A percentile compares a stretch with the other conserved stretches of the same genome.
phyloP scores from a whole-genome alignment of 1,140 invertebrate species.

The Popillia japonica region DNA sequence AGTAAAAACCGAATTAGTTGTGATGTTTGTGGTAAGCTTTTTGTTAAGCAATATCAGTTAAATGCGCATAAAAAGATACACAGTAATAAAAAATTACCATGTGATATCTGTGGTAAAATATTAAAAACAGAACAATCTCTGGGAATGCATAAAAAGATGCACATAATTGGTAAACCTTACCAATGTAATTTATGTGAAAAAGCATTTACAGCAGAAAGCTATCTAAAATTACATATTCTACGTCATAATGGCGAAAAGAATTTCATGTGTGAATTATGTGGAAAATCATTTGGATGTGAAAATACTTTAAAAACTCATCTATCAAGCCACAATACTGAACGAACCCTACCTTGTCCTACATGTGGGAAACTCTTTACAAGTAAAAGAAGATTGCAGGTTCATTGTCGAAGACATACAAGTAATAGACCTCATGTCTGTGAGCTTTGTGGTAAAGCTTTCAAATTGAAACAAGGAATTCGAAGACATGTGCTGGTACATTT shows the following conservation, averaged over 20 bases:
- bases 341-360: constrained; percentile 70
- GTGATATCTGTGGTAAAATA: too few species aligned
- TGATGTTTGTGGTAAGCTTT: too few species aligned
- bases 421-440: constrained; percentile 56
- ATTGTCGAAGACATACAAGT: constrained; percentile 59
- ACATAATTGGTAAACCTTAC: too few species aligned
- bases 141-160: too few species aligned
- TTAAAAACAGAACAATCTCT: too few species aligned
- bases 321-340: constrained; percentile 71
- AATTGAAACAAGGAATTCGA: not conserved
- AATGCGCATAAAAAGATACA: too few species aligned
- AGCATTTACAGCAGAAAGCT: not conserved
- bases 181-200: not conserved
- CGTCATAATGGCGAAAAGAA: constrained; percentile 60
- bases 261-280: constrained; percentile 60
- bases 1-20: too few species aligned
- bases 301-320: constrained; percentile 64
- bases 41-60: too few species aligned
- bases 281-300: constrained; percentile 62
- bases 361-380: constrained; percentile 60
- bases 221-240: not conserved
- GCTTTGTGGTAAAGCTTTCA: constrained; percentile 56
- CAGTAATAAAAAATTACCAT: too few species aligned
- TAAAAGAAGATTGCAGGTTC: constrained; percentile 60
- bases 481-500: constrained; percentile 61